A percentile compares a stretch with the other conserved stretches of the same genome.
Conservation (phyloP, 2,797 vertebrate species). For the Echiichthys vipera region DNA sequence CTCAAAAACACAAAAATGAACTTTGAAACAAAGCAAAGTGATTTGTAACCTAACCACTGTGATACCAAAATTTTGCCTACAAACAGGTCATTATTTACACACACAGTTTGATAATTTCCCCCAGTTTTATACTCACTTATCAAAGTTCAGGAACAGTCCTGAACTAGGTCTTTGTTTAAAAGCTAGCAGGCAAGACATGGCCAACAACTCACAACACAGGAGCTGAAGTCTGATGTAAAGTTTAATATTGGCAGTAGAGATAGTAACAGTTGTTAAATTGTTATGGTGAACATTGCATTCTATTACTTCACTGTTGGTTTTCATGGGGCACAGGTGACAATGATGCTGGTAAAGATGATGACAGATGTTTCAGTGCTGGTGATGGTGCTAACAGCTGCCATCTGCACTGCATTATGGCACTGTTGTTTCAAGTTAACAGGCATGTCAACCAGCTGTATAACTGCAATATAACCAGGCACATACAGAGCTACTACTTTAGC, state of each 20-base stretch:
- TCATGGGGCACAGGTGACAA: constrained; percentile 41
- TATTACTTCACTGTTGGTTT: too few relatives aligned
- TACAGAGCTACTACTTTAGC: neutral
- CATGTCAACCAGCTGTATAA: constrained; percentile 23
- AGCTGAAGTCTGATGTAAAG: neutral
- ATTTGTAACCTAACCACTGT: neutral
- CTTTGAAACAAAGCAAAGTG: neutral
- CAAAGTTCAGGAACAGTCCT: neutral
- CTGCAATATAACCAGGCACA: constrained; percentile 15
- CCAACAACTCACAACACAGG: neutral
- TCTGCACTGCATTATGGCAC: constrained; percentile 44
- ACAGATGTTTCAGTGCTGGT: constrained; percentile 49
- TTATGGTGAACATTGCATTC: too few relatives aligned
- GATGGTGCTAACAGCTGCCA: constrained; percentile 46
- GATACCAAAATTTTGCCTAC: neutral
- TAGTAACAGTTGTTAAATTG: neutral
- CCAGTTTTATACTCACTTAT: neutral
- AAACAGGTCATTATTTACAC: neutral
- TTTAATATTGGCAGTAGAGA: neutral
- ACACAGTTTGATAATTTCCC: neutral
- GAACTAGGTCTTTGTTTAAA: neutral
- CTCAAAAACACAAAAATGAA: neutral
- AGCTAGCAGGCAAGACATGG: neutral
- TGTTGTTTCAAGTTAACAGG: constrained; percentile 4
- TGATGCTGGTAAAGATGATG: constrained; percentile 38